A percentile compares a stretch with the other conserved stretches of the same genome.
Evolutionary conservation across 2,888 invertebrate genomes (phyloP).

Genomic region (Orthosia gothica): DNA sequence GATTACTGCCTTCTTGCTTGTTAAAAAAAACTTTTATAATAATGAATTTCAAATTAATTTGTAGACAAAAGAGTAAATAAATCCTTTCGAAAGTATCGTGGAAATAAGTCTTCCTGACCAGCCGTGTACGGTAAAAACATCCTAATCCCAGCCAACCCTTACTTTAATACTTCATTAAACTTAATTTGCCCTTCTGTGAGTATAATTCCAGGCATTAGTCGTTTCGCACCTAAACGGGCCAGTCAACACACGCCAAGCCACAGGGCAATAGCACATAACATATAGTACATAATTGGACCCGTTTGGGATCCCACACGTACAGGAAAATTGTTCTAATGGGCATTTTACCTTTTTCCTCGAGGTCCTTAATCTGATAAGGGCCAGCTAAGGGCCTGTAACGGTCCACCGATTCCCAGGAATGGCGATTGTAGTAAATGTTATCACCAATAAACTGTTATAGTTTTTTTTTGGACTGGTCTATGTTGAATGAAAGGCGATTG

Average conservation of each 20-base stretch:
- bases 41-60: too few species aligned
- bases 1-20: too few species aligned
- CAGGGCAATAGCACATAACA: conserved; percentile 29
- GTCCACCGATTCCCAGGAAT: conserved; percentile 48
- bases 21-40: too few species aligned
- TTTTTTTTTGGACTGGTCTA: conserved; percentile 14
- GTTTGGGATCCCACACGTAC: conserved; percentile 55
- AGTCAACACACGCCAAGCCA: conserved; percentile 33
- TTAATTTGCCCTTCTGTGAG: conserved; percentile 23
- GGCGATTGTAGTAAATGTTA: conserved; percentile 51
- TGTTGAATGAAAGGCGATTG: neutral
- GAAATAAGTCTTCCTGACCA: neutral
- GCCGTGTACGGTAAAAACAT: conserved; percentile 3
- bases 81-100: neutral
- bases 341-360: conserved; percentile 56
- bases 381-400: conserved; percentile 51
- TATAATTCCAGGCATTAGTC: conserved; percentile 28
- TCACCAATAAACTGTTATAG: conserved; percentile 43
- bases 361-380: conserved; percentile 64
- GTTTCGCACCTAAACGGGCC: conserved; percentile 32
- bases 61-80: too few species aligned
- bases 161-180: conserved; percentile 12
- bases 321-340: conserved; percentile 64
- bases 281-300: conserved; percentile 54
- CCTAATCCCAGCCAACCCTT: neutral